These are phyloP conservation scores for Paralichthys olivaceus DNA, from an alignment of 2,113 vertebrate species.

Conservation along the genomic window DNA sequence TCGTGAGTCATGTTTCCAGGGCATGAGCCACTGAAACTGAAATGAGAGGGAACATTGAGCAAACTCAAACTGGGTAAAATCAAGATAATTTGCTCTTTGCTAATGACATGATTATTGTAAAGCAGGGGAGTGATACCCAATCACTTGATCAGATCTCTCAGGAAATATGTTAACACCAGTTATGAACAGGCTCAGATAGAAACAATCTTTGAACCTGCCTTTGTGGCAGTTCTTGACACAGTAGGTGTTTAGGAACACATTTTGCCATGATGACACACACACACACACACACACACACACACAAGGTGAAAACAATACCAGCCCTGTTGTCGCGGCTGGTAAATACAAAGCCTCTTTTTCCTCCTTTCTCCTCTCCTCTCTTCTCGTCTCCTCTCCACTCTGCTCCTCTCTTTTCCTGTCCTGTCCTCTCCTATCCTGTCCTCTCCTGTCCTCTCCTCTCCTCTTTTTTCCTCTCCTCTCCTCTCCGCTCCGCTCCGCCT, in stretches of 20 bases:
- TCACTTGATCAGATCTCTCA: no score
- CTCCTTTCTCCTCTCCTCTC: neutral
- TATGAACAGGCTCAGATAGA: no score
- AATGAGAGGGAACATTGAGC: no score
- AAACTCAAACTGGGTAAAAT: no score
- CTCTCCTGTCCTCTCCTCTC: neutral
- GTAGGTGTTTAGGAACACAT: neutral
- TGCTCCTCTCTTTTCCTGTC: neutral
- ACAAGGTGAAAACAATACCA: neutral
- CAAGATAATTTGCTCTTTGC: no score
- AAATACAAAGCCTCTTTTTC: constrained; percentile 11
- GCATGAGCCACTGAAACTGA: no score
- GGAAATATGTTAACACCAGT: neutral
- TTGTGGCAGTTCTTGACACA: neutral
- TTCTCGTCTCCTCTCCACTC: neutral
- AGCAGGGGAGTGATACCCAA: no score
- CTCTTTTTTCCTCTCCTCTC: neutral
- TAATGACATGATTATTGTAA: no score
- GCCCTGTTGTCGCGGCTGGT: neutral
- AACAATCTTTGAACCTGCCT: no score
- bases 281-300: neutral
- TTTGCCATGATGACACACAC: neutral
- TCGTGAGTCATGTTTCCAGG: no score
- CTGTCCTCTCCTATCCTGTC: neutral
- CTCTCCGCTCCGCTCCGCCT: neutral